phyloP scores from a whole-genome alignment of 2,797 vertebrate species.

The Sebastolobus altivelis region DNA sequence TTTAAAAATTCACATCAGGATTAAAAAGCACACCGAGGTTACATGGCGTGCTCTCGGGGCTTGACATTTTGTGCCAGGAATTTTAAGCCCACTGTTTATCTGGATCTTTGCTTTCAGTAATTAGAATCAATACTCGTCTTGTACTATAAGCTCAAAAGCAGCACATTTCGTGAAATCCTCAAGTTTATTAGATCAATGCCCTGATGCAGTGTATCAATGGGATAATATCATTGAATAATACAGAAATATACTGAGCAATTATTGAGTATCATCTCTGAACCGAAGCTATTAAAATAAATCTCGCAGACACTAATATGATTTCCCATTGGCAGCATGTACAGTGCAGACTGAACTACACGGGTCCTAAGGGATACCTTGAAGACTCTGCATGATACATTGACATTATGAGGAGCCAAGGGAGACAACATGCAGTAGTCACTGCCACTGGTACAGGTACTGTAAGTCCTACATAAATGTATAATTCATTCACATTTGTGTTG shows the following conservation, averaged over 20 bases:
- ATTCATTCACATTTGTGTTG: not conserved
- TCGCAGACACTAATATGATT: not conserved
- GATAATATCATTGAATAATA: not conserved
- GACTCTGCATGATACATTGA: not conserved
- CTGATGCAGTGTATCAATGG: not conserved
- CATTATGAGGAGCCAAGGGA: not conserved
- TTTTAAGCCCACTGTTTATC: constrained; percentile 18
- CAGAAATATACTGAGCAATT: not conserved
- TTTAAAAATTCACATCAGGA: constrained; percentile 11
- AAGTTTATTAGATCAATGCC: not conserved
- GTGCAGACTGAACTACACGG: not conserved
- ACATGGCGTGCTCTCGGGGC: not conserved
- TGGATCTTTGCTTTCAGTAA: constrained; percentile 21
- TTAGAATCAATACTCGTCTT: constrained; percentile 19
- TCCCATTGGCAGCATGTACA: not conserved
- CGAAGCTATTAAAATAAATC: not conserved
- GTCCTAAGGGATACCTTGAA: not conserved
- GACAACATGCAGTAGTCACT: not conserved
- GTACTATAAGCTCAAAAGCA: not conserved
- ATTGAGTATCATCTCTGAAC: not conserved
- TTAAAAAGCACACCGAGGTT: constrained; percentile 15
- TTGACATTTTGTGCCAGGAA: constrained; percentile 31
- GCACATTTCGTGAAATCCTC: constrained; percentile 18
- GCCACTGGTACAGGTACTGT: not conserved
- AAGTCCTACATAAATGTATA: not conserved